Base-by-base conservation (phyloP, 2,888 invertebrate genomes). In the Sarcophaga rosellei region DNA sequence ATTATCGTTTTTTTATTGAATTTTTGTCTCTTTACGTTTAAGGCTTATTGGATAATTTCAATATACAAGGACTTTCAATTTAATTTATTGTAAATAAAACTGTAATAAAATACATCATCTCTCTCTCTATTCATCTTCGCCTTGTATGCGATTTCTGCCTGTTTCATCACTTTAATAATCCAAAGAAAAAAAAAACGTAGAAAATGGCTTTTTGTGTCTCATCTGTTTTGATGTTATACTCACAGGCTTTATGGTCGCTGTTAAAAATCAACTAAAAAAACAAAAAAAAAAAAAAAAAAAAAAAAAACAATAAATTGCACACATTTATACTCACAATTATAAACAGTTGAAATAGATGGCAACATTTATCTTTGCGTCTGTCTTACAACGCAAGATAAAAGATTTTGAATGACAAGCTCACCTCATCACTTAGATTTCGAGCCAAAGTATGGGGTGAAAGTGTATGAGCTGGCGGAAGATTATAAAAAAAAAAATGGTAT, bases 251-350 rank as follows among this genome's bases (percentile, higher is more conserved):
- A 80, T 74, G 20, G 62, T 11, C n/a, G 47, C 35, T 53, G 25
- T 81, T 81, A 53, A 74, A 81, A 73, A 44, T 61, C 61, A 61
- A 35, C 72, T 72, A 72, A 2, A 59, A 61, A 61, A 17, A 25
- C 47, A 3, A 57, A 25, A 59, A 23, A 25, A 3, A 15, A 47
- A 3, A 4, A 47, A 11, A 47, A 57, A 53, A 25, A 10, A 75
- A 23, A 25, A 73, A 35, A 20, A 81, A 59, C 61, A 79, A 35
- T 53, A 62, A 47, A 61, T 35, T 11, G 4, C 44, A 17, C 11
- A 21, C n/a, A 23, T 59, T 53, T 44, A 25, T 23, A 47, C 53
- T 35, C 35, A 72, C n/a, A 57, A 3, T 35, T 57, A 45, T 12
- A 25, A 45, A 25, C 21, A 21, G 20, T 59, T 35, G 35, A 66